Base-by-base conservation (phyloP, 2,113 vertebrate genomes). In the Dipodomys spectabilis region DNA sequence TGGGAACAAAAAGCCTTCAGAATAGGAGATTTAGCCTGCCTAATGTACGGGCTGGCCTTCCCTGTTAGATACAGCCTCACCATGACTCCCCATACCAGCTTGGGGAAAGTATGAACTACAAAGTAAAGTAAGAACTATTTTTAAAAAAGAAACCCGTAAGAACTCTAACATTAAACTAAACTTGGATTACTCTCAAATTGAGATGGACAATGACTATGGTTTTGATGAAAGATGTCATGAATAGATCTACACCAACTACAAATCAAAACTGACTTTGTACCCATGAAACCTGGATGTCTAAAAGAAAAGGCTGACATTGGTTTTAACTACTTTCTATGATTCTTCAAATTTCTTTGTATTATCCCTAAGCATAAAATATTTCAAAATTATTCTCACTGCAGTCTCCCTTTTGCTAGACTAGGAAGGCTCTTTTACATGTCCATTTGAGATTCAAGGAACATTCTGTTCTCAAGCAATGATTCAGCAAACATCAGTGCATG, bases 61-160 rank as follows among this genome's bases (percentile, higher is more conserved):
- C 23, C 22, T 28, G 1, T 20, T 23, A 30, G 25, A 64, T 69
- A 2, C 4, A 73, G n/a, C 27, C 28, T 73, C 57, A 69, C 12
- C 49, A 88, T 73, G 62, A 18, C 45, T 77, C 28, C 22, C 49
- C 6, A 0, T 11, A 23, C 39, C 30, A 89, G 80, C 83, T 79
- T 96, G 87, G 71, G 93, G 90, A 96, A 96, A 82, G 32, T 60
- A 93, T 45, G 73, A 95, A 91, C 78, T 78, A 93, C 88, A 93
- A 83, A 88, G 35, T 62, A 91, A 90, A 91, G 49, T 44, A 95
- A 94, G 32, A 83, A 44, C 25, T 95, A 78, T 92, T 96, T 95
- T 95, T 92, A 73, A 92, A 92, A 74, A 94, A 86, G 30, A 62
- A 92, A 79, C 28, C 77, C 82, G 53, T 83, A 84, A 87, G 77